Base-by-base conservation (phyloP, 1,140 invertebrate species). In the Drosophila nikananu region DNA sequence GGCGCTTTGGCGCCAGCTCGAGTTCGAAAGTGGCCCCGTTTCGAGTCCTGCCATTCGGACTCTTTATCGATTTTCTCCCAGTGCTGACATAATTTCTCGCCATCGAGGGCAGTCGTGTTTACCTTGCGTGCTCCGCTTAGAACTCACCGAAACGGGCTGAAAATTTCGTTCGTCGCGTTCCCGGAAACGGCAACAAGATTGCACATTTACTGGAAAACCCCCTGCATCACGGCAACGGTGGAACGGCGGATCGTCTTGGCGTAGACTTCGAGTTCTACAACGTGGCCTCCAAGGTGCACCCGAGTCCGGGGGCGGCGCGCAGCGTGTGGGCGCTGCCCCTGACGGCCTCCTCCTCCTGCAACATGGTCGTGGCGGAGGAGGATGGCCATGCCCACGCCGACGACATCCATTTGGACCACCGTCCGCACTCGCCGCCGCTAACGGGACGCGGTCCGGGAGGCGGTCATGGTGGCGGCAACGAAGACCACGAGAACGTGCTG, bases 311-410 rank as follows among this genome's bases (percentile, higher is more conserved):
- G 94, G 96, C 96, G 89, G 97, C 96, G 90, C 96, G 96, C 92
- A 97, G 96, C 92, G 96, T 97, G 93, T 97, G 96, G 96, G 96
- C 96, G 92, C 94, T 97, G 94, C 95, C 95, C 93, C 94, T 95
- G 93, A 95, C 94, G 82, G 86, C 84, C 61, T 87, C 83, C 19
- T 94, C 95, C 83, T 95, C 84, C 27, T 96, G 95, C 92, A 95
- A 95, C 81, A 96, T 96, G 94, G 96, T 96, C 58, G 95, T 95
- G 81, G 94, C 95, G 63, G 95, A 95, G 90, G 94, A 95, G 73
- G 83, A 95, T 83, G 77, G 94, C 89, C 83, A 90, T 46, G 78
- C 73, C 32, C 81, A 93, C 86, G 52, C 93, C 80, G 44, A 93
- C 81, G 82, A 84, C 37, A 86, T 83, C 13, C 54, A 93, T 86